phyloP scores from a whole-genome alignment of 2,888 invertebrate genomes.

The Entomobrya multifasciata region DNA sequence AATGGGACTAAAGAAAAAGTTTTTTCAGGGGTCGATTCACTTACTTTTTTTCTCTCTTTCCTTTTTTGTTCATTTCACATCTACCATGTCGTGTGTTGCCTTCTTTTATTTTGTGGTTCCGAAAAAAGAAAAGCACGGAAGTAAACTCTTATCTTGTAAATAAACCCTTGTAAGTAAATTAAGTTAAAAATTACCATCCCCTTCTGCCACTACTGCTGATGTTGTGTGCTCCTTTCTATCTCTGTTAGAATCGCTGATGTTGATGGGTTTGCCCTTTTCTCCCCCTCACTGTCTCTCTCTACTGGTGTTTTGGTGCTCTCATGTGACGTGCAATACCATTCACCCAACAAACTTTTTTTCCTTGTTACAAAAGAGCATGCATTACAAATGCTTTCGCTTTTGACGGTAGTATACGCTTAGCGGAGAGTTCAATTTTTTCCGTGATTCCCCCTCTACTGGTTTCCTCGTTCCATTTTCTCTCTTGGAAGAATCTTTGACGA shows the following conservation, averaged over 20 bases:
- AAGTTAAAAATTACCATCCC: constrained; percentile 69
- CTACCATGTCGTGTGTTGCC: constrained; percentile 27
- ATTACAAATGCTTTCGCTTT: not conserved
- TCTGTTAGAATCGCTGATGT: constrained; percentile 9
- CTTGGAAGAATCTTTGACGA: constrained; percentile 9
- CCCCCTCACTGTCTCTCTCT: constrained; percentile 20
- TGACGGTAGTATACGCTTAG: not conserved
- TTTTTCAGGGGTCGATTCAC: constrained; percentile 29
- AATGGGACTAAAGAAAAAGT: constrained; percentile 3
- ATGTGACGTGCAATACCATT: constrained; percentile 16
- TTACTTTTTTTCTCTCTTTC: constrained; percentile 25
- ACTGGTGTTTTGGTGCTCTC: constrained; percentile 10
- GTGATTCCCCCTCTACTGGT: constrained; percentile 13
- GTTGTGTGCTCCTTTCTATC: constrained; percentile 3
- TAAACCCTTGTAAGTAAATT: constrained; percentile 72
- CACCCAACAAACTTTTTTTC: not conserved
- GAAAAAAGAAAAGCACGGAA: constrained; percentile 62
- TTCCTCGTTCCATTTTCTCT: not conserved
- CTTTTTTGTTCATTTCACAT: constrained; percentile 28
- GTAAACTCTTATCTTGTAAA: constrained; percentile 66
- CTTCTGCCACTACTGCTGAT: not conserved
- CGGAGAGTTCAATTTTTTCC: constrained; percentile 27
- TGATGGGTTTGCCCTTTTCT: constrained; percentile 59
- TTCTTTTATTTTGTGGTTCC: constrained; percentile 54
- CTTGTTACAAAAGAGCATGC: not conserved